Evolutionary conservation across 2,888 invertebrate species (phyloP).

Genomic region (Ormyrus labotus): DNA sequence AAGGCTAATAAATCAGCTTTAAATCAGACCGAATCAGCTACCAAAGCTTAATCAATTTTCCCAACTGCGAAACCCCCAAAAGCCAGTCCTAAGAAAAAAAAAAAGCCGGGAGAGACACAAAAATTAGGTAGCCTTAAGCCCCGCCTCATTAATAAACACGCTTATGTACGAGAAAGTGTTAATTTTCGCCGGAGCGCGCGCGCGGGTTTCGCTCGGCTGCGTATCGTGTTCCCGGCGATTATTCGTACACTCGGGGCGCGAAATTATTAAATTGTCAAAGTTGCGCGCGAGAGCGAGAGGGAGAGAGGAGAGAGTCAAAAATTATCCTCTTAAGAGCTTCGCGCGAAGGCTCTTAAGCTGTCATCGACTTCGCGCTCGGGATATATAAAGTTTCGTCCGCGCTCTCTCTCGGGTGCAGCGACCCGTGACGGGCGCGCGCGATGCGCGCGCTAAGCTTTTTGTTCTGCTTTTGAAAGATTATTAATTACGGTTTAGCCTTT

Average conservation of each 20-base stretch:
- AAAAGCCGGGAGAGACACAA: too few species aligned
- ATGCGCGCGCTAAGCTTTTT: constrained; percentile 39
- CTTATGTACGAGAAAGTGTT: not conserved
- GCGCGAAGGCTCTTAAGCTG: constrained; percentile 74
- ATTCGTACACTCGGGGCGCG: constrained; percentile 65
- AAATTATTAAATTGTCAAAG: constrained; percentile 71
- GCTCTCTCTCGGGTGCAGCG: not conserved
- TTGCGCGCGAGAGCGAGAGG: constrained; percentile 53
- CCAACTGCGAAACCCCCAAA: too few species aligned
- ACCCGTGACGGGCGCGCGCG: not conserved
- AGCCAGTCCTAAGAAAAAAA: too few species aligned
- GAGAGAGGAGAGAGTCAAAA: constrained; percentile 55
- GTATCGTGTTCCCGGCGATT: constrained; percentile 66
- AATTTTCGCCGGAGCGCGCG: constrained; percentile 16
- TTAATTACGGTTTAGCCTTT: too few species aligned
- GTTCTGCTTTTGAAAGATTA: too few species aligned
- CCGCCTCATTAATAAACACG: constrained; percentile 21
- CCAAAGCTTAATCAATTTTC: too few species aligned
- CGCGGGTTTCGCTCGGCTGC: constrained; percentile 20
- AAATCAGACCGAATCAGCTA: too few species aligned
- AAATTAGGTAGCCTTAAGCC: too few species aligned
- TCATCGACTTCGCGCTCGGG: constrained; percentile 69
- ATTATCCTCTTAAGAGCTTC: constrained; percentile 67
- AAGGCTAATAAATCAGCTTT: too few species aligned
- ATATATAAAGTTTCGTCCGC: constrained; percentile 66